These are phyloP conservation scores for Silurus aristotelis DNA, from an alignment of 2,797 vertebrate genomes.

Conservation along the genomic window DNA sequence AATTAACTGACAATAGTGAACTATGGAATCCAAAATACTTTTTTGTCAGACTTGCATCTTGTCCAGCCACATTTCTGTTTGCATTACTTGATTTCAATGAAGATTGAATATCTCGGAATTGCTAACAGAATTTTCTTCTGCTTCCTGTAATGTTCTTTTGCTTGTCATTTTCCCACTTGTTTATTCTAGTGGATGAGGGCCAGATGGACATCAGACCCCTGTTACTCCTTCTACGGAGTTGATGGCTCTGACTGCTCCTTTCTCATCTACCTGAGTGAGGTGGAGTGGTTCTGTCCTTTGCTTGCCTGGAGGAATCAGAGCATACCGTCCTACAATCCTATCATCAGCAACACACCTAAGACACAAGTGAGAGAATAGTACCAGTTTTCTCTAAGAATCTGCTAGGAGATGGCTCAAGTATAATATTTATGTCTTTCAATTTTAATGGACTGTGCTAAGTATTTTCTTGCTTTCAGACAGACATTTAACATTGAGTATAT, in stretches of 20 bases:
- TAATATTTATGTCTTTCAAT: background rate
- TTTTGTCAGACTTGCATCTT: slow-evolving; percentile 2
- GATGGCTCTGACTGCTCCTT: slow-evolving; percentile 96
- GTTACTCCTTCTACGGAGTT: slow-evolving; percentile 94
- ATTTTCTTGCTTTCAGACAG: background rate
- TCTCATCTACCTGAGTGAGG: slow-evolving; percentile 94
- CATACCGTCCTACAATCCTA: slow-evolving; percentile 56
- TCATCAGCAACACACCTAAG: slow-evolving; percentile 66
- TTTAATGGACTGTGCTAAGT: background rate
- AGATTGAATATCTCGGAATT: background rate
- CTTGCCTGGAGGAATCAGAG: slow-evolving; percentile 88
- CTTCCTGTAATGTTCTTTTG: background rate
- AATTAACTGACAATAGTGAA: too few relatives aligned
- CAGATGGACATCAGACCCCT: slow-evolving; percentile 96
- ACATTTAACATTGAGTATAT: background rate
- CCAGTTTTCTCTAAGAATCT: background rate
- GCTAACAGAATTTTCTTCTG: background rate
- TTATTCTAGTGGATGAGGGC: slow-evolving; percentile 86
- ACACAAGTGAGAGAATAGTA: slow-evolving; percentile 76
- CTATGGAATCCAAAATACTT: background rate
- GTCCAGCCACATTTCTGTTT: background rate
- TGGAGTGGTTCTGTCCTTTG: slow-evolving; percentile 95
- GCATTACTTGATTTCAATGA: background rate
- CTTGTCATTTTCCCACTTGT: background rate
- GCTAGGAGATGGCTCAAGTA: background rate